phyloP scores from a whole-genome alignment of 1,140 invertebrate genomes.

The Conus betulinus region DNA sequence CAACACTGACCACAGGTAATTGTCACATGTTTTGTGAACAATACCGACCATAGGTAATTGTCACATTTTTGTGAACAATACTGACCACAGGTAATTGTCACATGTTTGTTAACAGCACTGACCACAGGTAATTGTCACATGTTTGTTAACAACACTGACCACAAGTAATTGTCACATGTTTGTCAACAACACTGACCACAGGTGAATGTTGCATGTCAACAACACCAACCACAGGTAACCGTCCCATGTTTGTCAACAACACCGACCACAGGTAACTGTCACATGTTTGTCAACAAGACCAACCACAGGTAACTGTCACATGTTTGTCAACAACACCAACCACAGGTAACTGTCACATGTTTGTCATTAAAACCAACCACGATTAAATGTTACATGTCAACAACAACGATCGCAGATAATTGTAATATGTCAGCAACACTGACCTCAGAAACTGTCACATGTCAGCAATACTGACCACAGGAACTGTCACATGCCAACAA shows the following conservation, averaged over 20 bases:
- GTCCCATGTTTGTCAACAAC: not conserved
- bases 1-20: conserved; percentile 32
- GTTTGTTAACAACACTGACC: conserved; percentile 77
- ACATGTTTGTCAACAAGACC: conserved; percentile 90
- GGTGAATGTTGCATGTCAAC: conserved; percentile 81
- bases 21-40: not conserved
- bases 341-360: conserved; percentile 64
- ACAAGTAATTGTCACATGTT: conserved; percentile 30
- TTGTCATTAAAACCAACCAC: not conserved
- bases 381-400: not conserved
- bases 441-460: conserved; percentile 79
- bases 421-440: conserved; percentile 87
- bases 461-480: conserved; percentile 71
- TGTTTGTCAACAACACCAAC: conserved; percentile 50
- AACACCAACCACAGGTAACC: conserved; percentile 71
- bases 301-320: conserved; percentile 60
- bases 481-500: too few relatives aligned
- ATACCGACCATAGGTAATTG: too few relatives aligned
- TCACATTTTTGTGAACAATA: not conserved
- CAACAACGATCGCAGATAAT: not conserved
- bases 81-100: not conserved
- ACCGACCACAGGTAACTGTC: conserved; percentile 79
- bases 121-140: conserved; percentile 67
- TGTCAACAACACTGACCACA: too few relatives aligned
- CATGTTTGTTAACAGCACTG: conserved; percentile 79